These are phyloP conservation scores for Oxyscelio sp. DNA, from an alignment of 2,888 invertebrate genomes.

Conservation along the genomic window DNA sequence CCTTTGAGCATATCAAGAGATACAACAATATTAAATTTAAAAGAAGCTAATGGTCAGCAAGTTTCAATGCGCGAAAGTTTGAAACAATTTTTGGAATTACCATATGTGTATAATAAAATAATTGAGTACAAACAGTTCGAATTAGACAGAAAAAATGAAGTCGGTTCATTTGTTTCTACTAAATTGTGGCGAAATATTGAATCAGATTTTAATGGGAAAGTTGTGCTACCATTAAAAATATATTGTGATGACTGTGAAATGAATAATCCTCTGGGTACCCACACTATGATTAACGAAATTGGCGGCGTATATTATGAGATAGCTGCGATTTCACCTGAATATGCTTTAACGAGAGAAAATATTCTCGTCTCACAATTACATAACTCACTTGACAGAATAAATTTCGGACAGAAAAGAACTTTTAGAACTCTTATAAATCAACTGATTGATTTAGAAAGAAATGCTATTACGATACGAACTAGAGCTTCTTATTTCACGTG, in stretches of 20 bases:
- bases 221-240: constrained; percentile 59
- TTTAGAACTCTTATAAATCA: too few species aligned
- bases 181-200: constrained; percentile 54
- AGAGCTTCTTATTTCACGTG: too few species aligned
- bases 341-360: constrained; percentile 31
- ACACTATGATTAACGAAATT: constrained; percentile 62
- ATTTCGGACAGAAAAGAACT: too few species aligned
- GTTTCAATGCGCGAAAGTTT: too few species aligned
- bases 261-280: constrained; percentile 71
- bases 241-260: constrained; percentile 74
- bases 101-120: constrained; percentile 31
- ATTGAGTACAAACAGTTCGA: constrained; percentile 50
- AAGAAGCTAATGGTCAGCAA: constrained; percentile 51
- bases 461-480: too few species aligned
- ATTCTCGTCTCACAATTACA: too few species aligned
- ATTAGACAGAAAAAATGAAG: constrained; percentile 18
- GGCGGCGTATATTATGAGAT: constrained; percentile 65
- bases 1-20: neutral
- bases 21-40: constrained; percentile 28
- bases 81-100: constrained; percentile 59
- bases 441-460: too few species aligned
- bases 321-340: constrained; percentile 65
- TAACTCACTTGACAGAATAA: too few species aligned
- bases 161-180: constrained; percentile 44
- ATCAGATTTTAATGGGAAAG: constrained; percentile 40